Percentiles rank a stretch among this genome's conserved stretches.
phyloP scores from a whole-genome alignment of 2,888 invertebrate species.

The Melikaiella ostensackeni region DNA sequence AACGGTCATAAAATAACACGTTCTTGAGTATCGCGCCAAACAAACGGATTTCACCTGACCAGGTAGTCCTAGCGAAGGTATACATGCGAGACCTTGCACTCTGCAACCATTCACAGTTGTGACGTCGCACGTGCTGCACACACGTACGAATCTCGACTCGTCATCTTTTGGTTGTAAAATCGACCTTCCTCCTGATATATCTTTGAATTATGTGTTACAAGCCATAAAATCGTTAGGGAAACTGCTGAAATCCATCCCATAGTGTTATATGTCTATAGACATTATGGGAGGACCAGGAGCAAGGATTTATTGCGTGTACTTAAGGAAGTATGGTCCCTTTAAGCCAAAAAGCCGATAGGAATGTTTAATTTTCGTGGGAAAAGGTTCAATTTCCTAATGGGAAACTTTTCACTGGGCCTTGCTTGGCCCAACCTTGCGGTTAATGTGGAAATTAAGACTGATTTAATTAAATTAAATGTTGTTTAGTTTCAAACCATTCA shows the following conservation, averaged over 20 bases:
- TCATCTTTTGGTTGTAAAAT: neutral
- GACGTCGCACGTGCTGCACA: slow-evolving; percentile 16
- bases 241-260: neutral
- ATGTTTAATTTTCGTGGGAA: slow-evolving; percentile 1
- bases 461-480: too few relatives aligned
- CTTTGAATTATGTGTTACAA: neutral
- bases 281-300: neutral
- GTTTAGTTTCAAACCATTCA: too few relatives aligned
- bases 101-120: neutral
- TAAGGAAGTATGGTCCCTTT: neutral
- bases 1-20: slow-evolving; percentile 2
- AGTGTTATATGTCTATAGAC: neutral
- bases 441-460: too few relatives aligned
- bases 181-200: neutral
- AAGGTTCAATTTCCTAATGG: neutral
- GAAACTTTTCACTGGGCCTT: too few relatives aligned
- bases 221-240: slow-evolving; percentile 4
- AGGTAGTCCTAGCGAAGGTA: neutral
- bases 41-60: neutral
- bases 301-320: neutral
- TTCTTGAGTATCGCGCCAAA: neutral
- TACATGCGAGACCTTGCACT: neutral
- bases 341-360: neutral
- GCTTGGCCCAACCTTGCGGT: too few relatives aligned
- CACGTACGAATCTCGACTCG: neutral